Conservation (phyloP, 2,888 invertebrate species). For the Clivina fossor region DNA sequence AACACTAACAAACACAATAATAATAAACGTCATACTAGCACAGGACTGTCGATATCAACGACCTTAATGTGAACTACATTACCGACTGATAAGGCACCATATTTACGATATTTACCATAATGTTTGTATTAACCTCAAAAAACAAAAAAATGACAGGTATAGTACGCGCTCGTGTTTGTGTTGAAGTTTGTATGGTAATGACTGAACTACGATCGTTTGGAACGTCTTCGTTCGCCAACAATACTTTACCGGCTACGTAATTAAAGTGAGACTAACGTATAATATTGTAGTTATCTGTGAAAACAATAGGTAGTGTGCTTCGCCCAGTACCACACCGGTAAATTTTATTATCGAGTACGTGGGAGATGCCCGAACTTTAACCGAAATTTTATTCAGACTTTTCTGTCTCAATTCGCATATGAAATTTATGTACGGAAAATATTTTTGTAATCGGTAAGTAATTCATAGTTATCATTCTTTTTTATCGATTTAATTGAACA, state of each 20-base stretch:
- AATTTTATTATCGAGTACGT: slow-evolving; percentile 22
- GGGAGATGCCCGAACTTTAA: slow-evolving; percentile 12
- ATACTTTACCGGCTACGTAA: slow-evolving; percentile 27
- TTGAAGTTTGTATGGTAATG: neutral
- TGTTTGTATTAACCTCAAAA: too few species aligned
- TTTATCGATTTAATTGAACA: too few species aligned
- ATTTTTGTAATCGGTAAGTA: too few species aligned
- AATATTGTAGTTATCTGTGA: slow-evolving; percentile 27
- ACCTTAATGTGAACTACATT: neutral
- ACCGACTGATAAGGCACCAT: slow-evolving; percentile 8
- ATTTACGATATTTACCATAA: slow-evolving; percentile 2
- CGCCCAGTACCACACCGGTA: neutral
- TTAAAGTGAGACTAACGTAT: slow-evolving; percentile 27
- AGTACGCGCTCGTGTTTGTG: neutral
- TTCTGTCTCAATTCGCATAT: slow-evolving; percentile 9
- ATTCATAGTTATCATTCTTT: too few species aligned
- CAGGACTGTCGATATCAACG: neutral
- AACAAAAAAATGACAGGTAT: too few species aligned
- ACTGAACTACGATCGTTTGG: slow-evolving; percentile 2
- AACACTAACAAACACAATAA: slow-evolving; percentile 15
- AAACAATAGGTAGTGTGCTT: slow-evolving; percentile 22
- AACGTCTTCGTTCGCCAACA: slow-evolving; percentile 33
- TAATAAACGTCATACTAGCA: slow-evolving; percentile 29
- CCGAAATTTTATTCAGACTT: slow-evolving; percentile 8
- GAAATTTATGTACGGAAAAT: neutral